Evolutionary conservation across 2,113 vertebrate species (phyloP), one percentile per base, ranked within the genome.

Genomic region (Etheostoma spectabile): DNA sequence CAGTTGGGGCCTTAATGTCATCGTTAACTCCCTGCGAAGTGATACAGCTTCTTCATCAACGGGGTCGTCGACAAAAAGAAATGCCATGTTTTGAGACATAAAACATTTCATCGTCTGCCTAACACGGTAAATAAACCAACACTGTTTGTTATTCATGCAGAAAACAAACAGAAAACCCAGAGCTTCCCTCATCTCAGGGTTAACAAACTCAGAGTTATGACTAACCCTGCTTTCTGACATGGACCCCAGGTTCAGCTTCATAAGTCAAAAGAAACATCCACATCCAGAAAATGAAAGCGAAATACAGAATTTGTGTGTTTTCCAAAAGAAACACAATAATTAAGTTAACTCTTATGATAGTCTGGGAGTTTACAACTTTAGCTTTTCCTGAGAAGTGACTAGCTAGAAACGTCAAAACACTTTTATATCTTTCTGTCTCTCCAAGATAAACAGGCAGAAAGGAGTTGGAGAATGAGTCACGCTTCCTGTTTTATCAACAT

Each of bases 401-500:
- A 7, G 24, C 3, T 16, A 48, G 33, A 68, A 53, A 45, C 1
- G 1, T 22, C 16, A n/a, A 52, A 33, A 27, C 11, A 2, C 38
- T 64, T 74, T 51, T 62, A 55, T 57, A 56, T 66, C 15, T 81
- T 18, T 69, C 19, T 22, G 13, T 24, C 18, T 59, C 30, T 56
- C 38, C 27, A 24, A 49, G 10, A 62, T 76, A 60, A 86, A 84
- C 63, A 78, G 61, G 71, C 70, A 59, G 63, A 67, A 14, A 59
- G 35, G 49, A 79, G 61, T 64, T 3, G 3, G 62, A 49, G 77
- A 52, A 59, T 86, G 78, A 86, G 72, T 84, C 69, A 35, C 2
- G 33, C 72, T 16, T 7, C 3, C 7, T 56, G 61, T 79, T 61
- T 67, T 83, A 82, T 79, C 45, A 70, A 19, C 62, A 33, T 69